A percentile compares a stretch with the other conserved stretches of the same genome.
These are phyloP conservation scores for Heliconius aoede DNA, from an alignment of 2,888 invertebrate species.

Conservation along the genomic window DNA sequence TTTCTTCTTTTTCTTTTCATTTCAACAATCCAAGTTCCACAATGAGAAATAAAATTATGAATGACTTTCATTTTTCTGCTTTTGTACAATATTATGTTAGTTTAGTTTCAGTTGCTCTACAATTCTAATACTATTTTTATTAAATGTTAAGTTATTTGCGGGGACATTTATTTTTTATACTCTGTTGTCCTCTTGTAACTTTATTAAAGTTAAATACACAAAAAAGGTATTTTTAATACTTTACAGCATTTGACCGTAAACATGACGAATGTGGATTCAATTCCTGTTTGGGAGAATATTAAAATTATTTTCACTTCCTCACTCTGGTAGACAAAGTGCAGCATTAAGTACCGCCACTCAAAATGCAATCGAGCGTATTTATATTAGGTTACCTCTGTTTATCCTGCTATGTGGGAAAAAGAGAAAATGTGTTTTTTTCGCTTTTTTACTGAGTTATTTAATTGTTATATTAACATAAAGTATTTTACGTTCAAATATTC, in stretches of 20 bases:
- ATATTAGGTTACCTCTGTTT: background rate
- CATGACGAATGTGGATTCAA: background rate
- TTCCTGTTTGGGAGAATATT: background rate
- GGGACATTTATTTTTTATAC: background rate
- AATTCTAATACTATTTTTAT: constrained; percentile 8
- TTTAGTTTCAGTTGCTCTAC: constrained; percentile 32
- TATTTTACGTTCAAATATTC: no score
- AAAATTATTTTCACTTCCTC: background rate
- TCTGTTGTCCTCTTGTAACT: background rate
- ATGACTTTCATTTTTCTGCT: constrained; percentile 40
- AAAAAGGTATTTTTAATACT: no score
- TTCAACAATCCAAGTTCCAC: constrained; percentile 29
- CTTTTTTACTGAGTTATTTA: no score
- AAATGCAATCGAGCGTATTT: background rate
- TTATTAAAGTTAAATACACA: background rate
- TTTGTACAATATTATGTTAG: constrained; percentile 42
- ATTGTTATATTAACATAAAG: no score
- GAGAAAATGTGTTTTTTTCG: background rate
- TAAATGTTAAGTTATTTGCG: background rate
- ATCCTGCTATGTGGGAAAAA: background rate
- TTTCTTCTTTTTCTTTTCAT: constrained; percentile 2
- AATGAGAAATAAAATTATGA: constrained; percentile 32
- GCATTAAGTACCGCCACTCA: background rate
- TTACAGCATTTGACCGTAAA: background rate
- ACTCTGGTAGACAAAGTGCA: background rate